A percentile compares a stretch with the other conserved stretches of the same genome.
Conservation (phyloP, 2,113 vertebrate genomes). For the Menidia beryllina region DNA sequence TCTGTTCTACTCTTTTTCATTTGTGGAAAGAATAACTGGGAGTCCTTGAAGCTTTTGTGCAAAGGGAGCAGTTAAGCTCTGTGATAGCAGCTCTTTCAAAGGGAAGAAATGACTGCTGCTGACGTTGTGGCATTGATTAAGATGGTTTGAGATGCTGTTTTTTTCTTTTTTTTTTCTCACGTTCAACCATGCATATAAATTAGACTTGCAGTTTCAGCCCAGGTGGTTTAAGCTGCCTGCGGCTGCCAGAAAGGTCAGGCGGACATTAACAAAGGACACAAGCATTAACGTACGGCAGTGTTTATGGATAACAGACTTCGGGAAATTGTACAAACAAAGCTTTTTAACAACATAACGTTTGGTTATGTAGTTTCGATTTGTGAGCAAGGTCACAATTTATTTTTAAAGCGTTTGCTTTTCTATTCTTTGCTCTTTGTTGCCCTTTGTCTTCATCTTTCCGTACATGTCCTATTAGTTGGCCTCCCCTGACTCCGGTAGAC, state of each 20-base stretch:
- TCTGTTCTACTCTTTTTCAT: neutral
- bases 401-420: constrained; percentile 83
- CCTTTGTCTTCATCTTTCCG: constrained; percentile 15
- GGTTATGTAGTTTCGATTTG: neutral
- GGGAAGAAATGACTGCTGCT: neutral
- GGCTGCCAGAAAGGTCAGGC: neutral
- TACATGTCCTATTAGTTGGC: constrained; percentile 28
- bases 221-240: neutral
- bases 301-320: neutral
- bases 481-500: constrained; percentile 3
- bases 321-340: neutral
- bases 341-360: neutral
- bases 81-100: too few species aligned
- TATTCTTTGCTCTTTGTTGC: constrained; percentile 40
- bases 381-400: constrained; percentile 52
- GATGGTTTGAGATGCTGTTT: too few species aligned
- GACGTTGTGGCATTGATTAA: neutral
- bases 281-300: neutral
- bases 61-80: too few species aligned
- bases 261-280: neutral
- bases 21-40: too few species aligned
- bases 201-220: too few species aligned
- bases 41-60: too few species aligned
- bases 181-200: too few species aligned
- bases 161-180: too few species aligned